Conservation (phyloP, 2,113 vertebrate genomes). For the Pipra filicauda region DNA sequence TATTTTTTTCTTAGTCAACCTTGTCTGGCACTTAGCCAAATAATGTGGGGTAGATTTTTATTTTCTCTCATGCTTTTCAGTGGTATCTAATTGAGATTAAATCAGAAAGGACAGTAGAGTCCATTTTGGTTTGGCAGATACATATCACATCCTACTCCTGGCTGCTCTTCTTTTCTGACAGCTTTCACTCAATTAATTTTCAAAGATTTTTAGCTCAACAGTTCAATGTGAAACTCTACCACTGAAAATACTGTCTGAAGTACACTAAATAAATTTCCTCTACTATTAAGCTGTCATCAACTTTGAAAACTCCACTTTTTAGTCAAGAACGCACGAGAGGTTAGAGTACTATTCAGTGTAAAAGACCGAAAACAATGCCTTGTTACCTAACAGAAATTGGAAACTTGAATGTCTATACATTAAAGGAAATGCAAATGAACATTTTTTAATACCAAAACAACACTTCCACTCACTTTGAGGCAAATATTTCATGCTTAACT, state of each 20-base stretch:
- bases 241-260: neutral
- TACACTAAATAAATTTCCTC: slow-evolving; percentile 14
- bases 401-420: neutral
- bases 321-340: neutral
- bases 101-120: neutral
- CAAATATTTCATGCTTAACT: slow-evolving; percentile 12
- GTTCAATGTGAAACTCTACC: neutral
- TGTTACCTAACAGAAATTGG: neutral
- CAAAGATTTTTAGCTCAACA: neutral
- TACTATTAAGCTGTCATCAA: slow-evolving; percentile 19
- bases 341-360: neutral
- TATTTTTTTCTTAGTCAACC: neutral
- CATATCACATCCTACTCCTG: neutral
- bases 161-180: slow-evolving; percentile 5
- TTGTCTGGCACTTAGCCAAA: neutral
- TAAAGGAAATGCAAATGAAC: neutral
- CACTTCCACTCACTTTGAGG: neutral
- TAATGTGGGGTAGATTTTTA: fast-evolving
- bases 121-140: neutral
- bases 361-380: neutral
- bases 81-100: neutral
- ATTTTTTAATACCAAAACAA: neutral
- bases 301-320: neutral
- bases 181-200: slow-evolving; percentile 1
- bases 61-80: neutral